These are phyloP conservation scores for Sinhomidia bicolor DNA, from an alignment of 2,888 invertebrate species.

Conservation along the genomic window DNA sequence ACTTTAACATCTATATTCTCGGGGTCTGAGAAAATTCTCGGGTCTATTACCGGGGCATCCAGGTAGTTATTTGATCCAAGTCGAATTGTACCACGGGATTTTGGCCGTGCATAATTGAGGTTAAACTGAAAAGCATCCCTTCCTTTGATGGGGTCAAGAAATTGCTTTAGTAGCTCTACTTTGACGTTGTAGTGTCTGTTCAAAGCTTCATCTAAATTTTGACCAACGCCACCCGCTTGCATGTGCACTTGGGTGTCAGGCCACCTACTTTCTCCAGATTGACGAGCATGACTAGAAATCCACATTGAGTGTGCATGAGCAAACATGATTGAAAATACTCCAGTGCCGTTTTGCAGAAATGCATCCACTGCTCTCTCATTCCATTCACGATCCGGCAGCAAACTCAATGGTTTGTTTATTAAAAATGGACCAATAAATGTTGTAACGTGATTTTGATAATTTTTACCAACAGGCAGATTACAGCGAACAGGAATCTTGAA, in stretches of 20 bases:
- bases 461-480: slow-evolving; percentile 77
- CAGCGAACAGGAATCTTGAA: slow-evolving; percentile 69
- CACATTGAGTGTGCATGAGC: slow-evolving; percentile 73
- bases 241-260: slow-evolving; percentile 76
- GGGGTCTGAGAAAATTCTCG: slow-evolving; percentile 65
- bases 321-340: slow-evolving; percentile 74
- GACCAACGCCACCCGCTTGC: slow-evolving; percentile 43
- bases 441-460: slow-evolving; percentile 77
- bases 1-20: slow-evolving; percentile 55
- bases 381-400: slow-evolving; percentile 75
- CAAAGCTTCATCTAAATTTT: slow-evolving; percentile 54
- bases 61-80: slow-evolving; percentile 55
- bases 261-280: slow-evolving; percentile 70
- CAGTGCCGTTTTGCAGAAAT: slow-evolving; percentile 77
- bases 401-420: slow-evolving; percentile 74
- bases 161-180: slow-evolving; percentile 45
- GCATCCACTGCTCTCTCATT: slow-evolving; percentile 67
- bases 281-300: slow-evolving; percentile 67
- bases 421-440: slow-evolving; percentile 78
- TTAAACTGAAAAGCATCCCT: slow-evolving; percentile 64
- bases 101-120: slow-evolving; percentile 49
- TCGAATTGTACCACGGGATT: slow-evolving; percentile 65
- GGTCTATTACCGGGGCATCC: slow-evolving; percentile 65
- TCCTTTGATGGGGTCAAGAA: slow-evolving; percentile 57
- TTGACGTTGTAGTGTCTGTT: slow-evolving; percentile 57